These are phyloP conservation scores for Isotomurus palustris DNA, from an alignment of 2,888 invertebrate genomes.

Conservation along the genomic window DNA sequence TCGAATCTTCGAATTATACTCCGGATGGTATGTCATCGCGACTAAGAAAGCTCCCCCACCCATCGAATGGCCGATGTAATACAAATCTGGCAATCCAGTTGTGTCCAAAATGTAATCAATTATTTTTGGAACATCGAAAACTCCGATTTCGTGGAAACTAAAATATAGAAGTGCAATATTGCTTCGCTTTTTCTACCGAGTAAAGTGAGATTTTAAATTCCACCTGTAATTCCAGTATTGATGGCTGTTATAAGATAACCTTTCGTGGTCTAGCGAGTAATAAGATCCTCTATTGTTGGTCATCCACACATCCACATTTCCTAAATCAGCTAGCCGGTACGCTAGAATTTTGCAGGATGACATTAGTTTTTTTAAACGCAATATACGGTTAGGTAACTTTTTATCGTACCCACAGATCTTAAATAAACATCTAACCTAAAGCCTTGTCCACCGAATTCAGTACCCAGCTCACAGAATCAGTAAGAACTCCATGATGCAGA, in stretches of 20 bases:
- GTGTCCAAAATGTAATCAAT: constrained; percentile 6
- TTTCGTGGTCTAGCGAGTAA: not conserved
- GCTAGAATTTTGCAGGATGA: too few relatives aligned
- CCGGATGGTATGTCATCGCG: too few relatives aligned
- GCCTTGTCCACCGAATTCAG: constrained; percentile 6
- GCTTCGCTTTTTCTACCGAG: too few relatives aligned
- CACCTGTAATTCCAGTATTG: constrained; percentile 6
- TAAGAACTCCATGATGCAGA: constrained; percentile 5
- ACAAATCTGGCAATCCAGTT: not conserved
- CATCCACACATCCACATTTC: constrained; percentile 3
- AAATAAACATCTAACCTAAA: not conserved
- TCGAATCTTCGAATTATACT: constrained; percentile 7
- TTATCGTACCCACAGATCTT: not conserved
- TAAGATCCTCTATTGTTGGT: not conserved
- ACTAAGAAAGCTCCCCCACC: not conserved
- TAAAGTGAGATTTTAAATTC: not conserved
- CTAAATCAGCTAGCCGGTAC: constrained; percentile 2
- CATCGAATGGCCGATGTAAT: not conserved
- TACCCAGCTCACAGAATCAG: not conserved
- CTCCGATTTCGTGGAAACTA: constrained; percentile 7
- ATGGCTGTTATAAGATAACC: not conserved
- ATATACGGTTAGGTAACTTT: too few relatives aligned
- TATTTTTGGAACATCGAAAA: not conserved
- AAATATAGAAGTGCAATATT: too few relatives aligned
- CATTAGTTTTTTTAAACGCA: too few relatives aligned